phyloP scores from a whole-genome alignment of 2,113 vertebrate genomes.

The Thunnus thynnus region DNA sequence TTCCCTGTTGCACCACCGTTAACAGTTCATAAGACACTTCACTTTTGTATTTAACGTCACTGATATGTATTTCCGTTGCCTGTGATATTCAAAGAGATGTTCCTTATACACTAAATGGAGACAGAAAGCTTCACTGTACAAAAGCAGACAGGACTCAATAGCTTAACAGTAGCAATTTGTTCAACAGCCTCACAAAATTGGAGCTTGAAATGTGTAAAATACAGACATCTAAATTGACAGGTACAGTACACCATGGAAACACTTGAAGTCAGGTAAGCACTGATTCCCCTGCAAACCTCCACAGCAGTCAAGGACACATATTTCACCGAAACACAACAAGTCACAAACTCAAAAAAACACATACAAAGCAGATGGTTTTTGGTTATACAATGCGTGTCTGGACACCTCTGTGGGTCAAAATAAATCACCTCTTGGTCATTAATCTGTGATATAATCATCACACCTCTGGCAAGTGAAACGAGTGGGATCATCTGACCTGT shows the following conservation, averaged over 20 bases:
- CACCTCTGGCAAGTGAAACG: slow-evolving; percentile 56
- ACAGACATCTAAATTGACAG: slow-evolving; percentile 84
- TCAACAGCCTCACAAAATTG: slow-evolving; percentile 83
- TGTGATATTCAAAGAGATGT: slow-evolving; percentile 81
- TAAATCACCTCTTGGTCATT: slow-evolving; percentile 66
- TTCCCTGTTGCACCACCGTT: slow-evolving; percentile 87
- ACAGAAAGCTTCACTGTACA: slow-evolving; percentile 84
- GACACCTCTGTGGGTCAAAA: slow-evolving; percentile 54
- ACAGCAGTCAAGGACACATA: slow-evolving; percentile 82
- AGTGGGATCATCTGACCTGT: slow-evolving; percentile 55
- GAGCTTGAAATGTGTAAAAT: slow-evolving; percentile 82
- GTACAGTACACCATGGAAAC: slow-evolving; percentile 83
- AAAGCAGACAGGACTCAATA: slow-evolving; percentile 85
- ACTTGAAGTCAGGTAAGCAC: slow-evolving; percentile 78
- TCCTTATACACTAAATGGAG: slow-evolving; percentile 83
- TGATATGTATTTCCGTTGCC: slow-evolving; percentile 83
- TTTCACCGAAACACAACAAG: slow-evolving; percentile 81
- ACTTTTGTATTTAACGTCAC: slow-evolving; percentile 87
- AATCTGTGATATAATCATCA: slow-evolving; percentile 66
- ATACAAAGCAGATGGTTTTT: slow-evolving; percentile 84
- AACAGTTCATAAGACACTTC: slow-evolving; percentile 86
- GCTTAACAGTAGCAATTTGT: slow-evolving; percentile 83
- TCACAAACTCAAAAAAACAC: slow-evolving; percentile 75
- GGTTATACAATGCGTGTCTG: slow-evolving; percentile 84
- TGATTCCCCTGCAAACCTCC: slow-evolving; percentile 67